Conservation (phyloP, 1,140 invertebrate genomes). For the Pogonomyrmex californicus region DNA sequence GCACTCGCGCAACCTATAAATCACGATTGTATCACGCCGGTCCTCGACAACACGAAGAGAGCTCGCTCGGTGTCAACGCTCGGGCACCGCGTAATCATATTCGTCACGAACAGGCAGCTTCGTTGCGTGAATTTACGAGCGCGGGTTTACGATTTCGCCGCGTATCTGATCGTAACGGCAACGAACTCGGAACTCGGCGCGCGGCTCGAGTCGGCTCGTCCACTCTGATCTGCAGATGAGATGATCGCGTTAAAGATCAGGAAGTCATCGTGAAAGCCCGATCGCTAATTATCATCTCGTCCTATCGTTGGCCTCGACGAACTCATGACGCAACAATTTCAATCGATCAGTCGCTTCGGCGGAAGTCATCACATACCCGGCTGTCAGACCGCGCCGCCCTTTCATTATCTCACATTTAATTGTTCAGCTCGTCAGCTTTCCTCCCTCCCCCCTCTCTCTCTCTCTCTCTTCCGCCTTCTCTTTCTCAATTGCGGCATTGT, state of each 20-base stretch:
- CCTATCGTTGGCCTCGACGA: not conserved
- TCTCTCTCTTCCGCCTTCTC: not conserved
- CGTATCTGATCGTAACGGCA: not conserved
- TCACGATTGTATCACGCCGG: conserved; percentile 62
- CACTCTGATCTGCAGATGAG: not conserved
- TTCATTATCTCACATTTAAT: conserved; percentile 48
- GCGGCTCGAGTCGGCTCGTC: not conserved
- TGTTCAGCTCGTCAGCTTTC: not conserved
- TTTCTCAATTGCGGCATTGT: not conserved
- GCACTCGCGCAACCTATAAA: conserved; percentile 58
- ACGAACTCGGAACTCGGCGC: not conserved
- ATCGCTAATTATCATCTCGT: conserved; percentile 41
- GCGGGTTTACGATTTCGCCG: conserved; percentile 69
- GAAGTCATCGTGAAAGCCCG: conserved; percentile 9
- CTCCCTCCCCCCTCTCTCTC: not conserved
- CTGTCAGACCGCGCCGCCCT: conserved; percentile 30
- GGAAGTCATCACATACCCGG: conserved; percentile 22
- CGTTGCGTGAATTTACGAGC: conserved; percentile 66
- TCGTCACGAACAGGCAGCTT: conserved; percentile 64
- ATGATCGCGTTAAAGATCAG: conserved; percentile 12
- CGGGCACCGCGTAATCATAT: conserved; percentile 64
- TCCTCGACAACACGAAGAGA: conserved; percentile 52
- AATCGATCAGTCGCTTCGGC: conserved; percentile 37
- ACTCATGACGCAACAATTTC: conserved; percentile 18
- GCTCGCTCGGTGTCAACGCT: conserved; percentile 57